A percentile compares a stretch with the other conserved stretches of the same genome.
phyloP scores from a whole-genome alignment of 2,888 invertebrate species.

The Epirrhoe tristata region DNA sequence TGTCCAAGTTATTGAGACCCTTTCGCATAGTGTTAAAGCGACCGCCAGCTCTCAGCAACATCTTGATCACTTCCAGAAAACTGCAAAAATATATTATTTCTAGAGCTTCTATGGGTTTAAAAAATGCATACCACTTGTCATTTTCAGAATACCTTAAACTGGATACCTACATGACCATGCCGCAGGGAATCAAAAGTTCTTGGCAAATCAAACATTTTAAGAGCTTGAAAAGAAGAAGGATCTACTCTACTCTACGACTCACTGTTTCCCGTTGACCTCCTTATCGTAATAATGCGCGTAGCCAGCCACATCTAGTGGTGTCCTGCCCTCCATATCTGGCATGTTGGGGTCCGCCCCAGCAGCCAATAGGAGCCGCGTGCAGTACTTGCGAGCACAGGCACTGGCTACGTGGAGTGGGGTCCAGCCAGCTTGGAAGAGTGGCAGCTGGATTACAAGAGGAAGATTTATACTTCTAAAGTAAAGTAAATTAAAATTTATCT shows the following conservation, averaged over 20 bases:
- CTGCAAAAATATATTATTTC: slow-evolving; percentile 44
- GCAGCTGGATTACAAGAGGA: slow-evolving; percentile 64
- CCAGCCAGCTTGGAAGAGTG: slow-evolving; percentile 81
- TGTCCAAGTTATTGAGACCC: slow-evolving; percentile 54
- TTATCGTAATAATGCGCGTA: slow-evolving; percentile 65
- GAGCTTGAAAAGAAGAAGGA: too few species aligned
- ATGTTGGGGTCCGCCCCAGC: slow-evolving; percentile 79
- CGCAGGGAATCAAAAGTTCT: too few species aligned
- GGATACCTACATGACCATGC: neutral
- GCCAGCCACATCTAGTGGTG: slow-evolving; percentile 81
- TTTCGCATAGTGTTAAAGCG: slow-evolving; percentile 57
- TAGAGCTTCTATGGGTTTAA: neutral
- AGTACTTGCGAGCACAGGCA: slow-evolving; percentile 77
- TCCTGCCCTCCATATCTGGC: slow-evolving; percentile 70
- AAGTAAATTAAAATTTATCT: neutral
- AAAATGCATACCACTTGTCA: neutral
- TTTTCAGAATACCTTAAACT: neutral
- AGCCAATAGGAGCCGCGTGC: slow-evolving; percentile 79
- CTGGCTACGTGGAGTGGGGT: slow-evolving; percentile 87
- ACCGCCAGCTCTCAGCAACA: slow-evolving; percentile 63
- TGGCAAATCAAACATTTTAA: too few species aligned
- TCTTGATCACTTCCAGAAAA: slow-evolving; percentile 62
- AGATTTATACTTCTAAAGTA: neutral
- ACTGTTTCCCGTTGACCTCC: slow-evolving; percentile 54
- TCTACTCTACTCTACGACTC: too few species aligned